Evolutionary conservation across 2,113 vertebrate species (phyloP), one percentile per base, ranked within the genome.

Genomic region (Nannobrachium achirus): DNA sequence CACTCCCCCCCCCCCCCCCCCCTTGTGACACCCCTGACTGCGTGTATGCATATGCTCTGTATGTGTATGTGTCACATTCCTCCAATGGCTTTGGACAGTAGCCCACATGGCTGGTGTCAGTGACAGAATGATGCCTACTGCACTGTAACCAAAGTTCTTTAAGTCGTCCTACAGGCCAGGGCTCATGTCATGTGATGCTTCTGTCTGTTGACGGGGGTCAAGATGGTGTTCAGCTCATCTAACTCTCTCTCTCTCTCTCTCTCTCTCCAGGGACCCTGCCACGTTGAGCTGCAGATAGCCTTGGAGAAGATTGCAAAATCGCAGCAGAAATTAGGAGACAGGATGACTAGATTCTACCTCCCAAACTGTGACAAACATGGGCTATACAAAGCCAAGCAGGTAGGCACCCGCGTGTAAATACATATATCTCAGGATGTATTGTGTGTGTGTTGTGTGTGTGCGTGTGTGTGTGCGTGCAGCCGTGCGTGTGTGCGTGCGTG

Each of bases 311-410:
- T 98, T 14, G 83, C 88, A n/a, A 92, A 90, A 71, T 93, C 91
- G 13, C 95, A 95, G 18, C 94, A 96, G 87, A 93, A 91, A 61
- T 70, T 85, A 0, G 92, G 93, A 65, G 95, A 94, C 60, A 93
- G 92, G 7, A 68, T 96, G 51, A 94, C 93, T 84, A 94, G 90
- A 71, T 98, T 99, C 86, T 98, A 98, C 81, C 92, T 99, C 78
- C 97, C 97, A 52, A 99, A 98, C 89, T 98, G 97, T 86, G 95
- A 93, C 89, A 95, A 92, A 81, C 91, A 92, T 46, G 97, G 97
- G 4, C 93, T 95, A 76, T 99, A 98, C 75, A 94, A 97, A 89
- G 89, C 93, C 83, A 98, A 94, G 75, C 97, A 99, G 96, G 97
- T 98, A 65, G 0, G 82, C 71, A 8, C n/a, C 66, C 16, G 8